Percentiles rank a stretch among this genome's conserved stretches.
phyloP scores from a whole-genome alignment of 2,113 vertebrate species.

The Megaleporinus macrocephalus region DNA sequence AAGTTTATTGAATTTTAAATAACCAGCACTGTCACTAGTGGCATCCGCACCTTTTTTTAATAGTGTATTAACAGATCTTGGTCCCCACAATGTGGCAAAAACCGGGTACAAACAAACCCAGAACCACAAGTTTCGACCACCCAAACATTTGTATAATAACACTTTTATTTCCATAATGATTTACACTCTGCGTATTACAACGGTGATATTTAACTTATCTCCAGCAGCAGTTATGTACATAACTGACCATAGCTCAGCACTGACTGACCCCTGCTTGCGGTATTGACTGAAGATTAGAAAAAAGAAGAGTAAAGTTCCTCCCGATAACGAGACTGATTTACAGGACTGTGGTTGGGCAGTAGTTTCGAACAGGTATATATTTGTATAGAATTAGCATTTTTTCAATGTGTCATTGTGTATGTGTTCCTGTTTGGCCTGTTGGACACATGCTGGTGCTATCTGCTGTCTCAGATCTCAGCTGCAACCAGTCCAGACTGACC shows the following conservation, averaged over 20 bases:
- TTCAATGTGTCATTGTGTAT: not conserved
- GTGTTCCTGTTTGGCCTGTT: slow-evolving; percentile 7
- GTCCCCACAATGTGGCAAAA: too few relatives aligned
- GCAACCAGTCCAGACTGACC: too few relatives aligned
- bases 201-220: too few relatives aligned
- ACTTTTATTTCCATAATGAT: not conserved
- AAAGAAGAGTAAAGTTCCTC: not conserved
- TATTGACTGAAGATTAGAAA: not conserved
- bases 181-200: not conserved
- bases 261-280: not conserved
- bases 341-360: not conserved
- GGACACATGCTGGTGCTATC: not conserved
- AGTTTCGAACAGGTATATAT: not conserved
- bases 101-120: too few relatives aligned
- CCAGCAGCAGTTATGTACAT: not conserved
- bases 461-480: not conserved
- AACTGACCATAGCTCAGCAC: not conserved
- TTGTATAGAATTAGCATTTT: not conserved
- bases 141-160: not conserved
- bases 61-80: too few relatives aligned
- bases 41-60: too few relatives aligned
- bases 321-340: not conserved
- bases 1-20: too few relatives aligned
- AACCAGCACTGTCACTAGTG: too few relatives aligned
- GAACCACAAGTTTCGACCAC: not conserved